Conservation (phyloP, 1,140 invertebrate species). For the Brachionus plicatilis region DNA sequence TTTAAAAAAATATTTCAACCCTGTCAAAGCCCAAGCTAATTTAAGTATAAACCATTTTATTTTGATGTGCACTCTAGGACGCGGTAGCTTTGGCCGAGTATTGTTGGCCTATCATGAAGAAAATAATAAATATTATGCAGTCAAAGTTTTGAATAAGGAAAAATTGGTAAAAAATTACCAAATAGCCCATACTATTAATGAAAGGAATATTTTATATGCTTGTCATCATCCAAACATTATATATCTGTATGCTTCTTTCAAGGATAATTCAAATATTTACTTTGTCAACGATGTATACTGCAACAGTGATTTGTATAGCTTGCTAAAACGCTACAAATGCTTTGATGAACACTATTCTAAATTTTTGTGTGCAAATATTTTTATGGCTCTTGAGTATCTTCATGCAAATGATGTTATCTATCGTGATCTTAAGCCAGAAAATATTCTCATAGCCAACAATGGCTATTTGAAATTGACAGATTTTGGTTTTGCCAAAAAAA, state of each 20-base stretch:
- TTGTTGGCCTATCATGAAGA: constrained; percentile 2
- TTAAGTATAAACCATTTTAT: neutral
- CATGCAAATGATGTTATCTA: constrained; percentile 63
- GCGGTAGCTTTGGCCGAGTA: constrained; percentile 35
- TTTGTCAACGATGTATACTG: constrained; percentile 97
- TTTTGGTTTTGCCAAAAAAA: constrained; percentile 46
- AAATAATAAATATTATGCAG: constrained; percentile 24
- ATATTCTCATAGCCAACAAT: constrained; percentile 36
- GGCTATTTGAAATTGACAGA: constrained; percentile 44
- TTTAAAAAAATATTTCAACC: neutral
- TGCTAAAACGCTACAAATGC: constrained; percentile 75
- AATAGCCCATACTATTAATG: constrained; percentile 88
- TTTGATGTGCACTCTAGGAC: neutral
- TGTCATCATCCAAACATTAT: constrained; percentile 90
- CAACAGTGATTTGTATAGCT: constrained; percentile 96
- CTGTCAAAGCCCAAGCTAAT: neutral
- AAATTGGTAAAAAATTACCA: constrained; percentile 71
- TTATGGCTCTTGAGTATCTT: constrained; percentile 84
- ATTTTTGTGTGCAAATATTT: constrained; percentile 89
- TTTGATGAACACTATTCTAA: constrained; percentile 67
- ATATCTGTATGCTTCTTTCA: constrained; percentile 85
- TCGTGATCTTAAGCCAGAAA: constrained; percentile 43
- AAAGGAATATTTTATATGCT: constrained; percentile 86
- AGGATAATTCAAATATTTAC: constrained; percentile 80
- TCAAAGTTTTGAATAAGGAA: constrained; percentile 29